These are phyloP conservation scores for Calosoma granatense DNA, from an alignment of 1,140 invertebrate species.

Conservation along the genomic window DNA sequence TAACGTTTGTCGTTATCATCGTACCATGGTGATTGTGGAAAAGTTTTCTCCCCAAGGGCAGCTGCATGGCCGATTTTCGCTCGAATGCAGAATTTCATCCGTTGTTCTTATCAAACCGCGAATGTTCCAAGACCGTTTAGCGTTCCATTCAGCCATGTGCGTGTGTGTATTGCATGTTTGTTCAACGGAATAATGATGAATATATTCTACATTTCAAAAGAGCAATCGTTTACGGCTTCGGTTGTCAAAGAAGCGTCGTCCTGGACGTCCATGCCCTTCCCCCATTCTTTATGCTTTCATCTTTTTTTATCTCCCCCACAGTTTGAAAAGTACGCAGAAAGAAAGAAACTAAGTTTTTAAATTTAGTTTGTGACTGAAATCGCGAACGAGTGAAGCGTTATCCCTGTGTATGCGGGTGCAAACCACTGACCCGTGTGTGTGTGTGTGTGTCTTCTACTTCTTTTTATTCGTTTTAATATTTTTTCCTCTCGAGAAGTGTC, in stretches of 20 bases:
- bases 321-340: slow-evolving; percentile 11
- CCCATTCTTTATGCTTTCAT: neutral
- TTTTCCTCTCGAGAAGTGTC: neutral
- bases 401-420: neutral
- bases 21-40: too few species aligned
- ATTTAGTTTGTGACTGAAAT: slow-evolving; percentile 25
- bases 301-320: neutral
- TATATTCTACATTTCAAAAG: neutral
- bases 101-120: too few species aligned
- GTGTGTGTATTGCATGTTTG: neutral
- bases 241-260: neutral
- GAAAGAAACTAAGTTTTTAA: slow-evolving; percentile 25
- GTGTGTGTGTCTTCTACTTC: too few species aligned
- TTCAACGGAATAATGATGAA: slow-evolving; percentile 8
- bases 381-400: slow-evolving; percentile 18
- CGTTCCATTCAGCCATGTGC: neutral
- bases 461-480: neutral
- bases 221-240: neutral
- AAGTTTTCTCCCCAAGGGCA: too few species aligned
- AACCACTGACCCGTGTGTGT: neutral
- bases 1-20: too few species aligned
- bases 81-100: too few species aligned
- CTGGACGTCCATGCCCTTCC: neutral
- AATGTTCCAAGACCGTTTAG: neutral
- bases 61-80: too few species aligned